These are phyloP conservation scores for Lepus oiostolus DNA, from an alignment of 2,797 vertebrate genomes.

Conservation along the genomic window DNA sequence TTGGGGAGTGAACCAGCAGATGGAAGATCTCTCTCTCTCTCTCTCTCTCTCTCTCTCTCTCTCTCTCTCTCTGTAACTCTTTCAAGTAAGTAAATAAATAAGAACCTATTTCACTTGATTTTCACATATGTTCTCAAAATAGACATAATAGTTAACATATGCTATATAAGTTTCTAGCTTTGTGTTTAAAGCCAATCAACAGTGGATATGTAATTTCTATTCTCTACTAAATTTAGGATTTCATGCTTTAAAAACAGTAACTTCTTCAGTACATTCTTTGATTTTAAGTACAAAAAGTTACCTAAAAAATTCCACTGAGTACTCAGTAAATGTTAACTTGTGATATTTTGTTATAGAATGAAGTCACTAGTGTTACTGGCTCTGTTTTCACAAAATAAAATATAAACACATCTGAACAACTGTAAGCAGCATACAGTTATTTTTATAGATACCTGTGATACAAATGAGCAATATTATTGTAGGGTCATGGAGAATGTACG, in stretches of 20 bases:
- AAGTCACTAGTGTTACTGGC: background rate
- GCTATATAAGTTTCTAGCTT: background rate
- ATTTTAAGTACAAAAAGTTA: conserved; percentile 34
- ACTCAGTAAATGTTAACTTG: conserved; percentile 33
- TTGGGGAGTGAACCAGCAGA: no score
- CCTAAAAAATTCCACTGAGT: background rate
- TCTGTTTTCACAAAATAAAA: background rate
- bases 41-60: no score
- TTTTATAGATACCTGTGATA: background rate
- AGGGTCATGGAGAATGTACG: background rate
- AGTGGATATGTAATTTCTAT: background rate
- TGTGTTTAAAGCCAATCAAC: conserved; percentile 38
- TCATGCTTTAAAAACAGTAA: background rate
- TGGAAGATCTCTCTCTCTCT: no score
- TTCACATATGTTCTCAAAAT: background rate
- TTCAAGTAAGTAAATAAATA: background rate
- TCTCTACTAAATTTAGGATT: conserved; percentile 4
- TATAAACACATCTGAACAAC: background rate
- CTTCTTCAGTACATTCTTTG: conserved; percentile 25
- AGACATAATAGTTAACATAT: background rate
- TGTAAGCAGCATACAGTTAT: background rate
- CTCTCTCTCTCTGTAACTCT: no score
- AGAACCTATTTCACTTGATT: background rate
- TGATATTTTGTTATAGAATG: background rate
- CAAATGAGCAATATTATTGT: background rate